Base-by-base conservation (phyloP, 2,113 vertebrate genomes). In the Podilymbus podiceps region DNA sequence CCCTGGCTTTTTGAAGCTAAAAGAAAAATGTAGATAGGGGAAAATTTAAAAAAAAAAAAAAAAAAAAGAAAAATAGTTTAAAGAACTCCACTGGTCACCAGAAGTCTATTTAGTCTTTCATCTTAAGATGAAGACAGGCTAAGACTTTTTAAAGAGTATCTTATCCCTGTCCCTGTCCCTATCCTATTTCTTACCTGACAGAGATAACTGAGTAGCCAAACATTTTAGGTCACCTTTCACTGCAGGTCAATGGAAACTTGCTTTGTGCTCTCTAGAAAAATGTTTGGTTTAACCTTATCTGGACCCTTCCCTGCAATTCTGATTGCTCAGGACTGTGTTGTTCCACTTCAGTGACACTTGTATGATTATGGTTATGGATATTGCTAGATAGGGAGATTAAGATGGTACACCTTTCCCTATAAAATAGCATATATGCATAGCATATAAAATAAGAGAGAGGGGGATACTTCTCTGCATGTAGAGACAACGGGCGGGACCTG, bases 251-350 rank as follows among this genome's bases (percentile, higher is more conserved):
- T 1, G 1, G 58, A 13, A 63, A 55, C 16, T 44, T 33, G 40
- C 50, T 59, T 40, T 64, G 53, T 90, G 53, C 27, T 77, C 21
- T 74, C 56, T 28, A 55, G 24, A 53, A 17, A 72, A 92, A 35
- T 72, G 23, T 62, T 92, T 91, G 58, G 28, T 95, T 97, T n/a
- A 68, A 35, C 24, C 69, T 92, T 94, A 89, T 60, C 86, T 82
- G 77, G 35, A 47, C 46, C 20, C 71, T 87, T 87, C 73, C 69
- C 73, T 93, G 84, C 66, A 79, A 73, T 75, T 68, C 27, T 3
- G 6, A 20, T 60, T 68, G 80, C 53, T 75, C 47, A 56, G 64
- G 63, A 30, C 35, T 7, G 3, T 8, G 75, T 60, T 22, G 12
- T 38, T 94, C 24, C 33, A 46, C 30, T 64, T 35, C 20, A 59